A percentile compares a stretch with the other conserved stretches of the same genome.
These are phyloP conservation scores for Odocoileus virginianus DNA, from an alignment of 2,113 vertebrate species.

Conservation along the genomic window DNA sequence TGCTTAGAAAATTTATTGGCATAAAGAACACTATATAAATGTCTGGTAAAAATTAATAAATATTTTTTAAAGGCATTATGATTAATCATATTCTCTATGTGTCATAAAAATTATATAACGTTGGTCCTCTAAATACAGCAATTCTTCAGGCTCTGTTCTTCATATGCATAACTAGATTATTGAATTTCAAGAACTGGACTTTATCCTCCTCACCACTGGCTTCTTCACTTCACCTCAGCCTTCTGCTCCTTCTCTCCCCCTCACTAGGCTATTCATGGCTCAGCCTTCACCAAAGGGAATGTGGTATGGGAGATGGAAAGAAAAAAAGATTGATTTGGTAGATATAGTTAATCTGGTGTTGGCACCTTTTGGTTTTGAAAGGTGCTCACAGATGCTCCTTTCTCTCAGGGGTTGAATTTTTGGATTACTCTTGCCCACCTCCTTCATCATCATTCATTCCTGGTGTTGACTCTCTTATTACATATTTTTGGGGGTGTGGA, in stretches of 20 bases:
- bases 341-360: background rate
- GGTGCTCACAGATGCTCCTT: background rate
- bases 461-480: background rate
- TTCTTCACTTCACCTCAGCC: background rate
- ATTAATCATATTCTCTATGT: background rate
- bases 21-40: background rate
- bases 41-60: background rate
- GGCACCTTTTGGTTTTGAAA: background rate
- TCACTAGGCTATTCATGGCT: background rate
- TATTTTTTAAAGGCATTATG: background rate
- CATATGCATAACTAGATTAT: background rate
- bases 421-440: background rate
- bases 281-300: background rate
- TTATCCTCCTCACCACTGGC: background rate
- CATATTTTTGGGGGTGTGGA: background rate
- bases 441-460: background rate
- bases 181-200: background rate
- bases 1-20: background rate
- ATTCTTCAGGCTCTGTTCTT: background rate
- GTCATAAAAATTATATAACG: background rate
- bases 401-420: background rate
- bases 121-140: background rate
- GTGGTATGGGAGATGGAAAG: background rate
- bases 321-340: background rate
- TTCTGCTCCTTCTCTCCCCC: background rate